Evolutionary conservation across 2,888 invertebrate genomes (phyloP).

Genomic region (Spisula solida): DNA sequence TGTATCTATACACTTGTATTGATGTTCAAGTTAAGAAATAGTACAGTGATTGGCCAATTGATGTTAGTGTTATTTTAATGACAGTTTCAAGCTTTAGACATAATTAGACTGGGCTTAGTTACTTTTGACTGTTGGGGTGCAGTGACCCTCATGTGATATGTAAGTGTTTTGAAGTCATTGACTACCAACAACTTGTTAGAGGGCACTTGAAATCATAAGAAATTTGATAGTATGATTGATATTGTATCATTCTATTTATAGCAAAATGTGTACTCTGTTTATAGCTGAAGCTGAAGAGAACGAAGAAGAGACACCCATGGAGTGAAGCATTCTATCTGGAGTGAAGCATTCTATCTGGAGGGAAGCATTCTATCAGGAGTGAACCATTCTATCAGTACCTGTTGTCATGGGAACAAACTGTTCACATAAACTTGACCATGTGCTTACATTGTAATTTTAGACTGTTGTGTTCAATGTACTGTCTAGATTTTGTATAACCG

Average conservation of each 20-base stretch:
- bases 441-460: not conserved
- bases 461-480: constrained; percentile 9
- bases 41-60: no score
- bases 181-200: not conserved
- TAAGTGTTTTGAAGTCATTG: not conserved
- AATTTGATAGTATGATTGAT: no score
- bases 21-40: no score
- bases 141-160: no score
- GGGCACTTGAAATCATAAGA: no score
- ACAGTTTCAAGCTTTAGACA: no score
- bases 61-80: no score
- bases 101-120: no score
- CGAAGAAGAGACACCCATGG: constrained; percentile 10
- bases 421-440: not conserved
- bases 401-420: constrained; percentile 17
- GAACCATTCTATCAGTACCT: not conserved
- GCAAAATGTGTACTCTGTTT: not conserved
- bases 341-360: no score
- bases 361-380: not conserved
- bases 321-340: not conserved
- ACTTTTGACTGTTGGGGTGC: no score
- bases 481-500: no score
- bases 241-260: not conserved
- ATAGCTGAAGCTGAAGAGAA: constrained; percentile 26
- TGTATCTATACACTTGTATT: no score